Evolutionary conservation across 2,113 vertebrate genomes (phyloP), one percentile per base, ranked within the genome.

Genomic region (Heloderma charlesbogerti): DNA sequence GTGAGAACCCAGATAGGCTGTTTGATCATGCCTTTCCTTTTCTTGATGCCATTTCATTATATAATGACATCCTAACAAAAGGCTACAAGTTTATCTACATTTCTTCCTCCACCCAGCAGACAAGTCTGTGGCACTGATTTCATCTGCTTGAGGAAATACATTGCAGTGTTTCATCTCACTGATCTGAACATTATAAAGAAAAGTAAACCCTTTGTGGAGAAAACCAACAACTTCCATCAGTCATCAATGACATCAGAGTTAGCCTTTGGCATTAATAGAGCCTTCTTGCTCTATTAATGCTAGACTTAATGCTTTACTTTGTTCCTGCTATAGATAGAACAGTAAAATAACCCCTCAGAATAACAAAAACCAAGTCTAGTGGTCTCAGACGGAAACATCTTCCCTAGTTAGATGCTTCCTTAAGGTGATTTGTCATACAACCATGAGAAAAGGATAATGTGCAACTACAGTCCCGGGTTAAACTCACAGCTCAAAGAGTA

Each of bases 171-270:
- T 84, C 92, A 92, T 79, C 74, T 93, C 91, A 83, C 94, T 95
- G 95, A 94, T 91, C 85, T 87, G 91, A 88, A 92, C 90, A 84
- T 88, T 87, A 84, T 93, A 95, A 94, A 89, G 90, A 95, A 88
- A 94, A 93, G 57, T 74, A 15, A 90, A 54, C 75, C 90, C 90
- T 94, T 90, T 83, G 66, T 20, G 1, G 2, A n/a, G 71, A 88
- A 37, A 57, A 31, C 37, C 45, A 63, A 12, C 40, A 63, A 18
- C 48, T 16, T 29, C 43, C 5, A 1, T 63, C 4, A 57, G 40
- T 48, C 54, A 2, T 63, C n/a, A 0, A 0, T 2, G 69, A 63
- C 34, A 0, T 86, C 86, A 80, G 72, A 29, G 78, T 75, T 45
- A 84, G 54, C 43, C 45, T 25, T 13, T 3, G 15, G 48, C 3